Evolutionary conservation across 2,888 invertebrate species (phyloP), one percentile per base, ranked within the genome.

Genomic region (Portevinia maculata): DNA sequence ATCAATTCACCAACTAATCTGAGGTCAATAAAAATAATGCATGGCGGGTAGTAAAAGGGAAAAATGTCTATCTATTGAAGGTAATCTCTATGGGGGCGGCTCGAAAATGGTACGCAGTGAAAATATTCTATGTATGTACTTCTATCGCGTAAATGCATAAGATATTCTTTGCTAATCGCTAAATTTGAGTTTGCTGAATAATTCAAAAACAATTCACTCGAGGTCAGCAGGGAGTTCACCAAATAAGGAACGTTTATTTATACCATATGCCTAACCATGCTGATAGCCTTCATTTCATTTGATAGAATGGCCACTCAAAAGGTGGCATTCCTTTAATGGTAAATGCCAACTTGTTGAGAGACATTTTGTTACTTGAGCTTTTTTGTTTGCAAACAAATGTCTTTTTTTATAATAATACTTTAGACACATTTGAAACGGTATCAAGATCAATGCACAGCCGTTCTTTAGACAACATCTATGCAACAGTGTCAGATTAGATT

Each of bases 11-110:
- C 21, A 28, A 83, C 71, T 41, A 76, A 76, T 71, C 70, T 7
- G 71, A 59, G 83, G 76, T 78, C 67, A 78, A 73, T 83, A 83
- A 83, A n/a, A n/a, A 73, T 83, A 73, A 78, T 24, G 65, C 8
- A 3, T 70, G 50, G 69, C 55, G 62, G 13, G 62, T 69, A 57
- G 74, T 41, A 57, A 9, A 21, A 44, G 50, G 50, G 28, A 64
- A 44, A 57, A 57, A 44, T 53, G 37, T 69, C 60, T 70, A 81
- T 75, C 70, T 64, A 11, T 0, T 44, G 57, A 64, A 79, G 41
- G 74, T 57, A 37, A 81, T 81, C 75, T 59, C 24, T 55, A 30
- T 15, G 19, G 44, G 11, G 79, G 79, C 41, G 79, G 62, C 19
- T 44, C 13, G 13, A 50, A 13, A 53, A 21, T 24, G 17, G 15